Evolutionary conservation across 1,140 invertebrate genomes (phyloP).

Genomic region (Mactra quadrangularis): DNA sequence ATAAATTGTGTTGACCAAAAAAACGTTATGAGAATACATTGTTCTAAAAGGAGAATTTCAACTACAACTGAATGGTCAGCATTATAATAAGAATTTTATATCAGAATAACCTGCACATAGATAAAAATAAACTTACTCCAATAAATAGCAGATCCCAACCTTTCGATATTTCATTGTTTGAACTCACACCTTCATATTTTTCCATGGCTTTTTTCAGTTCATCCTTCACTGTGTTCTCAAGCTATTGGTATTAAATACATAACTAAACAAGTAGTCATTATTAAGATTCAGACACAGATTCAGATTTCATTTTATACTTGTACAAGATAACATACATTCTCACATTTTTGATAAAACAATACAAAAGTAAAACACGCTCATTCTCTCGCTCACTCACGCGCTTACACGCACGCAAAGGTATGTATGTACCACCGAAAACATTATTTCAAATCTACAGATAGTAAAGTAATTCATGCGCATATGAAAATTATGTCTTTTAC

Average conservation of each 20-base stretch:
- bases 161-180: conserved; percentile 28
- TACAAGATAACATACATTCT: no score
- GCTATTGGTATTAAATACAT: conserved; percentile 31
- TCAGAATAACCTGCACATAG: background rate
- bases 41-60: background rate
- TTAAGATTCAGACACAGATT: background rate
- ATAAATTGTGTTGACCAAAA: no score
- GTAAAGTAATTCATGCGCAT: no score
- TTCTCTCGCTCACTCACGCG: no score
- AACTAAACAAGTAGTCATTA: background rate
- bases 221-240: conserved; percentile 23
- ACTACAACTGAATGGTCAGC: background rate
- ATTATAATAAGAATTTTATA: background rate
- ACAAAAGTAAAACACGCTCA: no score
- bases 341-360: no score
- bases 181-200: conserved; percentile 35
- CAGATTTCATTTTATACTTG: no score
- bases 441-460: no score
- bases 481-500: no score
- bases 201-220: conserved; percentile 12
- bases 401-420: no score
- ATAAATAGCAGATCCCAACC: conserved; percentile 56
- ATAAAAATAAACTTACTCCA: conserved; percentile 27
- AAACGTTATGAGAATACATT: background rate
- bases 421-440: no score